These are phyloP conservation scores for Danio tinwini DNA, from an alignment of 2,797 vertebrate species.

Conservation along the genomic window DNA sequence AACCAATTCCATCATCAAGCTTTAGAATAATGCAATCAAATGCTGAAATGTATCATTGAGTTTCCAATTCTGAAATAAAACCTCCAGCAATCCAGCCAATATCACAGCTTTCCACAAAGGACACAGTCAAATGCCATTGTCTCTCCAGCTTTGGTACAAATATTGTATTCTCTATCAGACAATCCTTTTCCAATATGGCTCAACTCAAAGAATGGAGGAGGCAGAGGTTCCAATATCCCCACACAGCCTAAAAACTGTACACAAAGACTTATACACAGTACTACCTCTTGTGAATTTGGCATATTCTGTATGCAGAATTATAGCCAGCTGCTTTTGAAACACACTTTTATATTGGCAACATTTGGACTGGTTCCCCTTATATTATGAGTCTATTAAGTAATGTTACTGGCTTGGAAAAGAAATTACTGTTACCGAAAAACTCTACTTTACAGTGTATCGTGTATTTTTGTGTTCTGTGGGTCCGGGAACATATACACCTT, in stretches of 20 bases:
- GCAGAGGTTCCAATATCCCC: slow-evolving; percentile 57
- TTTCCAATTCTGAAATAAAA: slow-evolving; percentile 59
- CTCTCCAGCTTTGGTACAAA: slow-evolving; percentile 67
- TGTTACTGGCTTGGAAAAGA: not conserved
- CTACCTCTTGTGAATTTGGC: slow-evolving; percentile 10
- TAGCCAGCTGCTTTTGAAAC: not conserved
- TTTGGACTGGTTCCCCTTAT: not conserved
- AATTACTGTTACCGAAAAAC: no score
- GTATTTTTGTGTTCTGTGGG: not conserved
- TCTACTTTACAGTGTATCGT: no score
- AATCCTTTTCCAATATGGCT: slow-evolving; percentile 65
- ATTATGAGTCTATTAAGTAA: not conserved
- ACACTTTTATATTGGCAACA: not conserved
- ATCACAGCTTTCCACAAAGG: slow-evolving; percentile 67
- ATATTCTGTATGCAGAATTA: not conserved
- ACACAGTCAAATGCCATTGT: slow-evolving; percentile 72
- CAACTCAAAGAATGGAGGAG: slow-evolving; percentile 57
- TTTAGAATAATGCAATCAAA: slow-evolving; percentile 20
- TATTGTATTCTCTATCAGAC: slow-evolving; percentile 60
- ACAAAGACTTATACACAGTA: slow-evolving; percentile 2
- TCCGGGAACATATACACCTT: slow-evolving; percentile 22
- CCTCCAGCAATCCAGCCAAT: slow-evolving; percentile 62
- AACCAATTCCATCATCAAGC: slow-evolving; percentile 3
- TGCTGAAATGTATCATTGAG: slow-evolving; percentile 21
- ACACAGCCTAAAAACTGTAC: slow-evolving; percentile 8